Evolutionary conservation across 37 sponge, comb jelly and placozoan genomes (phyloP).

Genomic region (Halichondria panicea): DNA sequence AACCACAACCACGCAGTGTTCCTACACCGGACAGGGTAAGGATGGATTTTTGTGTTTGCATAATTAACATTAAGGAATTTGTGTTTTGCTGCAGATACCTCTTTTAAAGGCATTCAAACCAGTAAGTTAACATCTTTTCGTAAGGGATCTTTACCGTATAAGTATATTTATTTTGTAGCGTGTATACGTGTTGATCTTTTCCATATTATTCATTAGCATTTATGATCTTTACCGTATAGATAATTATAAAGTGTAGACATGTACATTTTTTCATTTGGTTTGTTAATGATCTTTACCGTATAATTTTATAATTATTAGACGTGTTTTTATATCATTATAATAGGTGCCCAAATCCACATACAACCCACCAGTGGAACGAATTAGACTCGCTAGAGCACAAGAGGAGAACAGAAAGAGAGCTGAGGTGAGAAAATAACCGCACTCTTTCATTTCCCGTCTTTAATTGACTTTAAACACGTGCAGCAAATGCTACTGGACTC

Average conservation of each 20-base stretch:
- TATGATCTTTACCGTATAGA: too few relatives aligned
- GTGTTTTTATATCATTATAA: too few relatives aligned
- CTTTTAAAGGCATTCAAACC: constrained; percentile 44
- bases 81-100: constrained; percentile 63
- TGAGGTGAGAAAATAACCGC: constrained; percentile 40
- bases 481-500: constrained; percentile 59
- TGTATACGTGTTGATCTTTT: too few relatives aligned
- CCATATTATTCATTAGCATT: too few relatives aligned
- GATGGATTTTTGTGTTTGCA: background rate
- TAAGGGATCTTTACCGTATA: too few relatives aligned
- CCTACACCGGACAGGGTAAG: constrained; percentile 79
- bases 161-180: too few relatives aligned
- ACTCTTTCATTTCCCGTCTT: background rate
- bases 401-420: constrained; percentile 61
- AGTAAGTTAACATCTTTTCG: constrained; percentile 70
- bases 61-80: background rate
- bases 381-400: constrained; percentile 30
- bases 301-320: too few relatives aligned
- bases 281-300: too few relatives aligned
- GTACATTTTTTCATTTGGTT: too few relatives aligned
- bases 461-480: background rate
- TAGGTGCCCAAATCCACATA: constrained; percentile 81
- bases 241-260: too few relatives aligned
- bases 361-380: constrained; percentile 47
- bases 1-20: constrained; percentile 77